Percentiles rank a stretch among this genome's conserved stretches.
phyloP scores from a whole-genome alignment of 2,113 vertebrate species.

The Oryzias woworae region DNA sequence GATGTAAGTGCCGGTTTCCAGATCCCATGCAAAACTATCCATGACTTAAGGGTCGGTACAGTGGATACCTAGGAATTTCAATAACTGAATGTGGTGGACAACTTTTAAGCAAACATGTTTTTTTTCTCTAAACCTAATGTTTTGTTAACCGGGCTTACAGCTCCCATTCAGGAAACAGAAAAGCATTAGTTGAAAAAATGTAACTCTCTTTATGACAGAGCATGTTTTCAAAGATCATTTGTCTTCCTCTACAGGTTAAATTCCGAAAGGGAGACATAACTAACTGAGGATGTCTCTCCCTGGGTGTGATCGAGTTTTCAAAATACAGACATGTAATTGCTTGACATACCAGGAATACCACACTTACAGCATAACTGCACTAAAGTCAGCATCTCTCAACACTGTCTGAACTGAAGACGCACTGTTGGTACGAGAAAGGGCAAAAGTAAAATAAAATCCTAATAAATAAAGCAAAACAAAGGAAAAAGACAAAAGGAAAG shows the following conservation, averaged over 20 bases:
- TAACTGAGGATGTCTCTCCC: not conserved
- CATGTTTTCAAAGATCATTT: too few relatives aligned
- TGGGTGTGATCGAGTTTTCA: not conserved
- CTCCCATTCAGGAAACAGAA: conserved; percentile 4
- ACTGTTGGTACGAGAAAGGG: not conserved
- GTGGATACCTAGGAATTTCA: too few relatives aligned
- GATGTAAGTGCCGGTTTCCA: conserved; percentile 51
- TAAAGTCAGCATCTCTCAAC: conserved; percentile 7
- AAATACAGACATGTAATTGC: conserved; percentile 18
- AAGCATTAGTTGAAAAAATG: too few relatives aligned
- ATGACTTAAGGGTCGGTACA: conserved; percentile 39
- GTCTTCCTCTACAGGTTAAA: not conserved
- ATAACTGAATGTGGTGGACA: conserved; percentile 6
- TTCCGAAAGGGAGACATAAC: conserved; percentile 15
- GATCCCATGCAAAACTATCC: conserved; percentile 50
- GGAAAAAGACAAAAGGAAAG: too few relatives aligned
- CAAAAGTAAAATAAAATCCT: not conserved
- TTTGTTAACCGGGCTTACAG: not conserved
- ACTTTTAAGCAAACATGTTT: conserved; percentile 18
- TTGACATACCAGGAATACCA: conserved; percentile 37
- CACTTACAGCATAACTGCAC: not conserved
- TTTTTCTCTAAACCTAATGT: not conserved
- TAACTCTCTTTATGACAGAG: conserved; percentile 5
- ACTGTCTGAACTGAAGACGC: not conserved
- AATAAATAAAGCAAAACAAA: not conserved